Evolutionary conservation across 2,113 vertebrate genomes (phyloP).

Genomic region (Phalacrocorax pelagicus): DNA sequence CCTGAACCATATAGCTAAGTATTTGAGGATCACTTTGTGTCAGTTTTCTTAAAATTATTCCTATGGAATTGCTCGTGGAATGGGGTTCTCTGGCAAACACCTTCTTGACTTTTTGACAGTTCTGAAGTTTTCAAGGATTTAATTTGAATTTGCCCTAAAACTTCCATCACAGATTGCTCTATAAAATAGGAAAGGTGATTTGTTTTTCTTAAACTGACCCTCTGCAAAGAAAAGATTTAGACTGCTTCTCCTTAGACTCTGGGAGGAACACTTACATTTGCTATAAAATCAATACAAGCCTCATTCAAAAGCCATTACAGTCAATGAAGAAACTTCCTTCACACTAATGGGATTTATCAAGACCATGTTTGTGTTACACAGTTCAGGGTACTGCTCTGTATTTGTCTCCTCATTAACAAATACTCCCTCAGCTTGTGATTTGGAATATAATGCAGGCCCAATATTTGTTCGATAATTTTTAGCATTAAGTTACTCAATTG

Average conservation of each 20-base stretch:
- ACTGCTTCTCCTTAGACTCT: background rate
- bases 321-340: background rate
- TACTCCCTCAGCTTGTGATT: background rate
- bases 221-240: background rate
- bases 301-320: slow-evolving; percentile 20
- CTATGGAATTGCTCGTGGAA: background rate
- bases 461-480: background rate
- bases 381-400: background rate
- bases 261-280: background rate
- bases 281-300: slow-evolving; percentile 38
- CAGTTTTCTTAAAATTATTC: background rate
- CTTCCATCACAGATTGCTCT: background rate
- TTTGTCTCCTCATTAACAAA: background rate
- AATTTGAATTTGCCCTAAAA: background rate
- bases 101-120: background rate
- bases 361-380: background rate
- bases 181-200: background rate
- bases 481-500: background rate
- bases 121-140: background rate
- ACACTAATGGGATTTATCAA: background rate
- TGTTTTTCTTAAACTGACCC: background rate
- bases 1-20: background rate
- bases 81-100: background rate
- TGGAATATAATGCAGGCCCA: background rate
- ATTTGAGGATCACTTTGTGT: background rate